A percentile compares a stretch with the other conserved stretches of the same genome.
These are phyloP conservation scores for Rhizomys pruinosus DNA, from an alignment of 2,113 vertebrate genomes.

Conservation along the genomic window DNA sequence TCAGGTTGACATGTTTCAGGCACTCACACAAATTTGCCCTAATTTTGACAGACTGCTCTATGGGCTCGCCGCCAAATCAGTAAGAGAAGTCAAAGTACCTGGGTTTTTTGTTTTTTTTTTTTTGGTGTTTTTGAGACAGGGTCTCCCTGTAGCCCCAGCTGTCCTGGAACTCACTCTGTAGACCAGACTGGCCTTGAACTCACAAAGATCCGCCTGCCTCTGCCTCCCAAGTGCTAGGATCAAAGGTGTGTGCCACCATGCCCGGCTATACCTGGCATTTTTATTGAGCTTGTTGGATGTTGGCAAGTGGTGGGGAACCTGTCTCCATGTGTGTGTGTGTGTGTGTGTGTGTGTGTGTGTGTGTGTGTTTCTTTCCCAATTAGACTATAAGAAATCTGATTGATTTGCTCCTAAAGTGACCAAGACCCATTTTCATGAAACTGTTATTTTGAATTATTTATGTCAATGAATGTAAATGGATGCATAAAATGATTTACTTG, in stretches of 20 bases:
- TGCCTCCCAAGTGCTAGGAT: no score
- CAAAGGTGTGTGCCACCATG: no score
- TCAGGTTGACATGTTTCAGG: conserved; percentile 44
- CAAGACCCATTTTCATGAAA: conserved; percentile 34
- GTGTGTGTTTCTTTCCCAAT: not conserved
- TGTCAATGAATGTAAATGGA: conserved; percentile 62
- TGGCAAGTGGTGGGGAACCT: not conserved
- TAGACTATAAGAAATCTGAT: not conserved
- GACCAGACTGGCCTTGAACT: no score
- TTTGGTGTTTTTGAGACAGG: no score
- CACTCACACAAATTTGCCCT: conserved; percentile 39
- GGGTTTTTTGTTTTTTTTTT: no score
- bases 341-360: no score
- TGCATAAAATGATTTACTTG: conserved; percentile 58
- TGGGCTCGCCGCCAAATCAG: not conserved
- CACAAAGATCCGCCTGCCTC: no score
- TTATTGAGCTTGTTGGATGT: not conserved
- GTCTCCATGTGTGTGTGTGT: not conserved
- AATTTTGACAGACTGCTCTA: conserved; percentile 38
- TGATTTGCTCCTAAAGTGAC: conserved; percentile 50
- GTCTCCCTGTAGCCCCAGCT: no score
- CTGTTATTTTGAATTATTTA: conserved; percentile 68
- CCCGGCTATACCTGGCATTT: no score
- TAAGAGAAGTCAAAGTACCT: not conserved
- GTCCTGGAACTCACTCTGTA: no score